A percentile compares a stretch with the other conserved stretches of the same genome.
These are phyloP conservation scores for Corythornis madagascariensis DNA, from an alignment of 2,113 vertebrate species.

Conservation along the genomic window DNA sequence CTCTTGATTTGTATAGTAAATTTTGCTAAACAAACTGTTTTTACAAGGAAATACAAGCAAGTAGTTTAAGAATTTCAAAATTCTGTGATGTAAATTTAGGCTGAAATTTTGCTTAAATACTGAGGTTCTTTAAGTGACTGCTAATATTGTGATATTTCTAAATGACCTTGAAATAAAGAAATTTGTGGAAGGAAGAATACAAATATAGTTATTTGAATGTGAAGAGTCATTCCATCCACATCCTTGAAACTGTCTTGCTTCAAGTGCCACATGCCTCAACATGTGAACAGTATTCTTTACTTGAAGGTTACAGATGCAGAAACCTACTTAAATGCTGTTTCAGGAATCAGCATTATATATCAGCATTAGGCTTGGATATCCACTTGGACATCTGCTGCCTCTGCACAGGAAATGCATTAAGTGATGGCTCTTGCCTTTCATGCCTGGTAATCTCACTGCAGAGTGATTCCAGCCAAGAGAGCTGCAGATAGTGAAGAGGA, in stretches of 20 bases:
- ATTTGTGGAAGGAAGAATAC: neutral
- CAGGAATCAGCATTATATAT: conserved; percentile 22
- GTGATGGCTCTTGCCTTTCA: conserved; percentile 33
- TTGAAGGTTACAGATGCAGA: conserved; percentile 49
- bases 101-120: neutral
- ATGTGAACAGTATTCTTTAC: conserved; percentile 11
- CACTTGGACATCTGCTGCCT: conserved; percentile 54
- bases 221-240: neutral
- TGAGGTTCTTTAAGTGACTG: neutral
- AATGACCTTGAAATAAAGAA: neutral
- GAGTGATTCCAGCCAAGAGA: neutral
- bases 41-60: neutral
- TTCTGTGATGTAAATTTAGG: neutral
- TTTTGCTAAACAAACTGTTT: neutral
- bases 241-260: conserved; percentile 12
- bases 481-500: neutral
- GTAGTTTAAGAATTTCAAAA: neutral
- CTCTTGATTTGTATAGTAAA: neutral
- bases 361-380: conserved; percentile 47
- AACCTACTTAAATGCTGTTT: conserved; percentile 43
- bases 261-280: neutral
- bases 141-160: neutral
- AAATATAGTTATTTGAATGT: neutral
- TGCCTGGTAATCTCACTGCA: neutral
- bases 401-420: conserved; percentile 17